phyloP scores from a whole-genome alignment of 2,888 invertebrate genomes.

The Artemia sp. region DNA sequence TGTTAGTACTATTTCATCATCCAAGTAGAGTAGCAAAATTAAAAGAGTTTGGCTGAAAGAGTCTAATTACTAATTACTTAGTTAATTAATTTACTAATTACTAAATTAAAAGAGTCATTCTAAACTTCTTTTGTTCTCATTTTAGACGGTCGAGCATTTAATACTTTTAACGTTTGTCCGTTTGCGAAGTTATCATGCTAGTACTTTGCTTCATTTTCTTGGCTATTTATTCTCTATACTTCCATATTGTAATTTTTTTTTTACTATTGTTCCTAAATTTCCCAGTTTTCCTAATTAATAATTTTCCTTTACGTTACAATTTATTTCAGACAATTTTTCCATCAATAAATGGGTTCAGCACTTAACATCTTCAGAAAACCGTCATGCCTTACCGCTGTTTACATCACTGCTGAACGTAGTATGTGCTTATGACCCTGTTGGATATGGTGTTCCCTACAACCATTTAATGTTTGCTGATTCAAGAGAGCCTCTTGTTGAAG shows the following conservation, averaged over 20 bases:
- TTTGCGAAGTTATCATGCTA: too few species aligned
- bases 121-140: too few species aligned
- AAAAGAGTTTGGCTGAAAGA: too few species aligned
- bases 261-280: constrained; percentile 19
- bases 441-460: constrained; percentile 88
- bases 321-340: constrained; percentile 29
- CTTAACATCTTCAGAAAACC: constrained; percentile 46
- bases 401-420: constrained; percentile 92
- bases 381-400: constrained; percentile 89
- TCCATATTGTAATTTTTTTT: constrained; percentile 19
- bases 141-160: too few species aligned
- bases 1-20: too few species aligned
- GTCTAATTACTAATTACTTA: too few species aligned
- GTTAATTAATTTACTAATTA: too few species aligned
- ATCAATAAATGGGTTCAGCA: constrained; percentile 45
- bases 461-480: constrained; percentile 85
- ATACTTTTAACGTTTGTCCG: too few species aligned
- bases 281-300: constrained; percentile 20
- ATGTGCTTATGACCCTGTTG: constrained; percentile 96
- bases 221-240: too few species aligned
- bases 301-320: constrained; percentile 21
- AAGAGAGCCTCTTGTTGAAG: constrained; percentile 82
- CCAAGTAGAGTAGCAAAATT: too few species aligned
- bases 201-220: too few species aligned
- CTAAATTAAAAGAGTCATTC: too few species aligned